Conservation (phyloP, 2,113 vertebrate species). For the Rousettus leschenaultii region DNA sequence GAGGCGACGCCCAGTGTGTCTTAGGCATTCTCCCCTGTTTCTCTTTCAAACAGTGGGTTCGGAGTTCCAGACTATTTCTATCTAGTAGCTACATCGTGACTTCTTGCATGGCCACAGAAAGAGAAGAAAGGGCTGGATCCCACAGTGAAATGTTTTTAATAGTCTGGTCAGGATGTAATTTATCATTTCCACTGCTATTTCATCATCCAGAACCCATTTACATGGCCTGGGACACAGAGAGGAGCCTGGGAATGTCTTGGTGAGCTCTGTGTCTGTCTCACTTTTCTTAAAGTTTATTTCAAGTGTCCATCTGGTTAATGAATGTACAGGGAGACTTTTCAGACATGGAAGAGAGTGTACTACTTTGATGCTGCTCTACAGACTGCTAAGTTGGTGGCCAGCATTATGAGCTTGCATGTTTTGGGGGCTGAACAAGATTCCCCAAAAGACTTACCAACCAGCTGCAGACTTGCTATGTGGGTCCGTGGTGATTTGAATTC, state of each 20-base stretch:
- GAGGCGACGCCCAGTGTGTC: not conserved
- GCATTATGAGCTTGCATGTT: not conserved
- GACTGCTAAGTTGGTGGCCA: not conserved
- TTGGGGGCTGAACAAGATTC: not conserved
- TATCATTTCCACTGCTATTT: not conserved
- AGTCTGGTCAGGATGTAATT: not conserved
- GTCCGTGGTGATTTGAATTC: constrained; percentile 29
- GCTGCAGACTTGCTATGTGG: not conserved
- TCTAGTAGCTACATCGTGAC: not conserved
- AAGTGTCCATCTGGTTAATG: not conserved
- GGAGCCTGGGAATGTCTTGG: not conserved
- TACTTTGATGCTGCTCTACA: not conserved
- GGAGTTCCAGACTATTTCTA: not conserved
- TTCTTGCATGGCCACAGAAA: not conserved
- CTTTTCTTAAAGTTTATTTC: not conserved
- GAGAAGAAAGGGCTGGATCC: not conserved
- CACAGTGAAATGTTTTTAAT: not conserved
- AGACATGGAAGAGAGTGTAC: not conserved
- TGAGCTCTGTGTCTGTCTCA: not conserved
- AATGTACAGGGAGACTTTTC: not conserved
- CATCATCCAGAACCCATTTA: not conserved
- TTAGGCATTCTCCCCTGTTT: not conserved
- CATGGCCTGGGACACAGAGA: not conserved
- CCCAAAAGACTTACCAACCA: not conserved
- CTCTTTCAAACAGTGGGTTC: not conserved